Percentiles rank a stretch among this genome's conserved stretches.
Conservation (phyloP, 2,888 invertebrate genomes). For the Cerastis leucographa region DNA sequence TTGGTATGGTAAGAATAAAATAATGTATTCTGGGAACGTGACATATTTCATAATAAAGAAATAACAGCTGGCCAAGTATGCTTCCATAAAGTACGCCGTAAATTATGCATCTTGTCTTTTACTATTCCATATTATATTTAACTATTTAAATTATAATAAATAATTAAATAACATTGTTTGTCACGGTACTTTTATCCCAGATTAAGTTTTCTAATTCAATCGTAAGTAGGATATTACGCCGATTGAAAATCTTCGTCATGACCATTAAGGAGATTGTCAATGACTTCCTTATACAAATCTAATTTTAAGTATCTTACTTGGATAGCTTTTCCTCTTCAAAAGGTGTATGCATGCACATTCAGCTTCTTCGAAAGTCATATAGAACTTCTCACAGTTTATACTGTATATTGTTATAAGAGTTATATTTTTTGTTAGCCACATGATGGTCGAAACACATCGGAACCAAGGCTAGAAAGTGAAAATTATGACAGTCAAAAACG, state of each 20-base stretch:
- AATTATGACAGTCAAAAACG: not conserved
- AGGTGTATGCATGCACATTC: constrained; percentile 30
- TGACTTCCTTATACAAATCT: not conserved
- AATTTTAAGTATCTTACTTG: constrained; percentile 21
- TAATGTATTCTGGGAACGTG: not conserved
- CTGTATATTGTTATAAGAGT: constrained; percentile 14
- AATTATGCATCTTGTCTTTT: too few species aligned
- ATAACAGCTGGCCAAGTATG: not conserved
- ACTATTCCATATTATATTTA: not conserved
- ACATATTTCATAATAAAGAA: too few species aligned
- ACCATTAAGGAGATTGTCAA: not conserved
- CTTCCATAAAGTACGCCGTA: too few species aligned
- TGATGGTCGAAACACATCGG: not conserved
- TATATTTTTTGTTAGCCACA: constrained; percentile 34
- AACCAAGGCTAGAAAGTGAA: constrained; percentile 10
- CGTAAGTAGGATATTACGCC: too few species aligned
- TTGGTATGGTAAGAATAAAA: not conserved
- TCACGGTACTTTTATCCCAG: not conserved
- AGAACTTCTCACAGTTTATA: constrained; percentile 30
- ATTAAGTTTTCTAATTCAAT: not conserved
- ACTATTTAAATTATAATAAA: not conserved
- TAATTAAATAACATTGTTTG: not conserved
- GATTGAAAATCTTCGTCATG: not conserved
- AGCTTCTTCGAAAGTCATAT: constrained; percentile 21
- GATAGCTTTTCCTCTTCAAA: constrained; percentile 20